Evolutionary conservation across 2,797 vertebrate genomes (phyloP), one percentile per base, ranked within the genome.

Genomic region (Novumbra hubbsi): DNA sequence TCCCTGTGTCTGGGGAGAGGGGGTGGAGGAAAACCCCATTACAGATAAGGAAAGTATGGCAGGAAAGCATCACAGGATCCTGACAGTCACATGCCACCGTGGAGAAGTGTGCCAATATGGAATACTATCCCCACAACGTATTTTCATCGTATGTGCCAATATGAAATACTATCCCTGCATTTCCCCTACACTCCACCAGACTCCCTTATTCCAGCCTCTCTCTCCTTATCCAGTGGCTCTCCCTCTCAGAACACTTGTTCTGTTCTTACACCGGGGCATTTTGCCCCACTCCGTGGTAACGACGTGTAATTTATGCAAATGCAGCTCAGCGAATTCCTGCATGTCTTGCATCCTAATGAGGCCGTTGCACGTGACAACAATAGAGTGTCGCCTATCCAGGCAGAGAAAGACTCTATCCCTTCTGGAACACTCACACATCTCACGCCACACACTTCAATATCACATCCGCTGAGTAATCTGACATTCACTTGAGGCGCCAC

Each of bases 21-120:
- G n/a, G 52, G 21, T 2, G 88, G 90, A 93, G 92, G 87, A 84
- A 84, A 84, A 93, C 94, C 92, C 92, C 89, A 93, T 95, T 93
- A 94, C 92, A 89, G 92, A 84, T 90, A 91, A 95, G 93, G 92
- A 95, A 94, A 94, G 88, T 86, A 92, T 85, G 94, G 82, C 89
- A 93, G 91, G 84, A 92, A 92, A 91, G 92, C 92, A 93, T 93
- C 92, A 91, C 88, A 92, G 89, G 92, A 89, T 7, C 87, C 83
- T 86, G 89, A 93, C 90, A 83, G 83, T 84, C 74, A 48, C 78
- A 82, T 76, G 80, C 71, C 76, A 72, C 27, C 78, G 81, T 81
- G 38, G 80, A 83, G 87, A 88, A 85, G 45, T 12, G 84, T 79
- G 82, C 83, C 89, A 86, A 83, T 68, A 76, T 76, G 79, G 83